Evolutionary conservation across 2,888 invertebrate genomes (phyloP).

Genomic region (Dryococelus australis): DNA sequence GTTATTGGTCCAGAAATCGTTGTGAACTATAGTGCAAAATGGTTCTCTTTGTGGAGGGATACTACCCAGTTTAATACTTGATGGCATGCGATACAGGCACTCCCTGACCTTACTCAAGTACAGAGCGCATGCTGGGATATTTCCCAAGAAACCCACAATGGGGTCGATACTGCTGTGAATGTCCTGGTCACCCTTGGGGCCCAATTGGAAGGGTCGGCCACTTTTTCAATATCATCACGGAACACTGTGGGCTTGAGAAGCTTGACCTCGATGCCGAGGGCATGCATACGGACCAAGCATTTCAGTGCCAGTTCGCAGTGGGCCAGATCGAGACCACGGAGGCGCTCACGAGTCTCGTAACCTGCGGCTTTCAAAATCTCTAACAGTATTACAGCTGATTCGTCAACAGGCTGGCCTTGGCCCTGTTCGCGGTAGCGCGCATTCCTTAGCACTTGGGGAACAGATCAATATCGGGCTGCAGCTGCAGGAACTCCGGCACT

Average conservation of each 20-base stretch:
- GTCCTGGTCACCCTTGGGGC: neutral
- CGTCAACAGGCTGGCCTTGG: slow-evolving; percentile 44
- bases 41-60: slow-evolving; percentile 53
- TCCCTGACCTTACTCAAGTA: slow-evolving; percentile 9
- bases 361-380: slow-evolving; percentile 64
- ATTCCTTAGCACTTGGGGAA: slow-evolving; percentile 65
- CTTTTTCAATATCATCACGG: slow-evolving; percentile 49
- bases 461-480: slow-evolving; percentile 63
- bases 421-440: slow-evolving; percentile 53
- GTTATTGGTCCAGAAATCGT: slow-evolving; percentile 70
- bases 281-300: slow-evolving; percentile 65
- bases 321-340: slow-evolving; percentile 61
- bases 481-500: slow-evolving; percentile 59
- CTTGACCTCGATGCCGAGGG: slow-evolving; percentile 66
- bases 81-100: neutral
- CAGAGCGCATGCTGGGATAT: slow-evolving; percentile 4
- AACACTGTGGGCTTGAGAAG: slow-evolving; percentile 59
- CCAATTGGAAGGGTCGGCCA: neutral
- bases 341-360: slow-evolving; percentile 62
- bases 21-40: slow-evolving; percentile 64
- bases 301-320: slow-evolving; percentile 60
- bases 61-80: neutral
- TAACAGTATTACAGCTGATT: slow-evolving; percentile 65
- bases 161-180: neutral
- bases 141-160: neutral